Conservation (phyloP, 2,797 vertebrate species). For the Neoniphon sammara region DNA sequence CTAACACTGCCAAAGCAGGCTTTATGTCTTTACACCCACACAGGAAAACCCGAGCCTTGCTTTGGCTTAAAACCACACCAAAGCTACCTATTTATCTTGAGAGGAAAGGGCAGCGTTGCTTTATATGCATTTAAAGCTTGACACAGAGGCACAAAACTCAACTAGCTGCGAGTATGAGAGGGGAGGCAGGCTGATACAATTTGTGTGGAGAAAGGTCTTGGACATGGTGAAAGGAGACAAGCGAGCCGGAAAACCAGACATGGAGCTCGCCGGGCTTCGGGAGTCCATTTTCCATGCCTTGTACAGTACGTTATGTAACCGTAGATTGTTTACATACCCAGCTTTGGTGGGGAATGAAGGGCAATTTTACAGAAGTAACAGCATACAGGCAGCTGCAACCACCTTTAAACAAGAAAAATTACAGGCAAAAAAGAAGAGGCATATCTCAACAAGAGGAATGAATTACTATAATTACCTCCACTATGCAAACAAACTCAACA, state of each 20-base stretch:
- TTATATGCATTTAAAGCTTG: constrained; percentile 58
- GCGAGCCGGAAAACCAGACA: constrained; percentile 80
- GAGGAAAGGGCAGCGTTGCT: constrained; percentile 37
- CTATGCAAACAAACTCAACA: constrained; percentile 37
- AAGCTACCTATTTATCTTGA: constrained; percentile 24
- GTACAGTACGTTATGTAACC: constrained; percentile 81
- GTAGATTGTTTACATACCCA: constrained; percentile 80
- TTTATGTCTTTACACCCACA: constrained; percentile 39
- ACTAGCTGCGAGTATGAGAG: constrained; percentile 57
- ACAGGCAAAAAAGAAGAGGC: constrained; percentile 27
- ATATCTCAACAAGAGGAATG: constrained; percentile 18
- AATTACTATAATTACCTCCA: constrained; percentile 41
- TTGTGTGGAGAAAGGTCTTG: constrained; percentile 72
- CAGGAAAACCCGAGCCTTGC: not conserved
- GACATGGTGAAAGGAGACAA: constrained; percentile 72
- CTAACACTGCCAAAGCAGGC: constrained; percentile 37
- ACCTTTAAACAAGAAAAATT: constrained; percentile 29
- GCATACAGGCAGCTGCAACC: constrained; percentile 36
- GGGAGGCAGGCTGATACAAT: constrained; percentile 66
- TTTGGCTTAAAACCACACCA: constrained; percentile 32
- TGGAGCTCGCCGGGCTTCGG: constrained; percentile 60
- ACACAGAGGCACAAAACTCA: constrained; percentile 48
- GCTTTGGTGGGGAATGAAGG: constrained; percentile 61
- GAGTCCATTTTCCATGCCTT: constrained; percentile 68
- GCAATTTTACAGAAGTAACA: constrained; percentile 69